phyloP scores from a whole-genome alignment of 2,888 invertebrate species.

The Halictus quadricinctus region DNA sequence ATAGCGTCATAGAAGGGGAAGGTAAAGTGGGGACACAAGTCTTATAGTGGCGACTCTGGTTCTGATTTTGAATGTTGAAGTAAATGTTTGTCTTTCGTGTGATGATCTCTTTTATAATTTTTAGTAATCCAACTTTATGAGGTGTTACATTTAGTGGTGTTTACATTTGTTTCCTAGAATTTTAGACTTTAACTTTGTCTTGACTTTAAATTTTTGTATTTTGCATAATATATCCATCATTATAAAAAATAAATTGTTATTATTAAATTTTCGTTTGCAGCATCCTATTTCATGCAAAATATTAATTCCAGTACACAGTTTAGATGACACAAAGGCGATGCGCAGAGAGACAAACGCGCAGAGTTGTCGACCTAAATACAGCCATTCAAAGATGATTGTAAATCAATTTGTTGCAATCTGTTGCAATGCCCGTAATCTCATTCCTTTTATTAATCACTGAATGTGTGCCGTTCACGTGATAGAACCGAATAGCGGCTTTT shows the following conservation, averaged over 20 bases:
- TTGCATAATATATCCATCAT: neutral
- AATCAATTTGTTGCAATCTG: conserved; percentile 75
- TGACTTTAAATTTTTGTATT: too few species aligned
- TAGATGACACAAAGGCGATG: conserved; percentile 7
- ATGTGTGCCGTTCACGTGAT: conserved; percentile 27
- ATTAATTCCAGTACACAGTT: conserved; percentile 25
- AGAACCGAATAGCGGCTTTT: conserved; percentile 21
- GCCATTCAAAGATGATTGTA: conserved; percentile 70
- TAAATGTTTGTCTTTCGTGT: too few species aligned
- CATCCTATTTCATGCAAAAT: conserved; percentile 9
- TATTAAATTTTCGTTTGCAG: neutral
- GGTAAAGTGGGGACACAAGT: too few species aligned
- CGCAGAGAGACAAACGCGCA: conserved; percentile 24
- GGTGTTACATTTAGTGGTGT: too few species aligned
- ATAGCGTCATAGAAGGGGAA: too few species aligned
- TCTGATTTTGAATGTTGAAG: too few species aligned
- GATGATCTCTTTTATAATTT: too few species aligned
- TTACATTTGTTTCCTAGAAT: too few species aligned
- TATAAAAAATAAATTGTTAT: neutral
- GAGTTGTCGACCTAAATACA: conserved; percentile 71
- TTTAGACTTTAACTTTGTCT: too few species aligned
- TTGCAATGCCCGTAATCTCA: conserved; percentile 48
- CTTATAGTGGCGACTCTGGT: too few species aligned
- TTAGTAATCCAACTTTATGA: too few species aligned
- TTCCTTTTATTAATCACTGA: conserved; percentile 50